A percentile compares a stretch with the other conserved stretches of the same genome.
Evolutionary conservation across 2,888 invertebrate genomes (phyloP).

Genomic region (Acutogordius australiensis): DNA sequence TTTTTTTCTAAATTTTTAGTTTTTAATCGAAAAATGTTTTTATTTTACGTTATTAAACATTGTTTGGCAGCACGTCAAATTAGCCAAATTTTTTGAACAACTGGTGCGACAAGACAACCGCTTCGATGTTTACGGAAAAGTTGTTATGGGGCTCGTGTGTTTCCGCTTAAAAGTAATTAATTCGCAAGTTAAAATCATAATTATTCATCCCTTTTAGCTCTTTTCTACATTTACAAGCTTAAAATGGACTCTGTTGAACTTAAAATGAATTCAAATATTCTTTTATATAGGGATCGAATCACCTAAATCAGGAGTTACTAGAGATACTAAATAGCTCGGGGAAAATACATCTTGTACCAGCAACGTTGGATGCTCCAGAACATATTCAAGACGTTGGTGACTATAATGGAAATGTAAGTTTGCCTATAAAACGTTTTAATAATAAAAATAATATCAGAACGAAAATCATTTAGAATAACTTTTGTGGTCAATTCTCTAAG

Average conservation of each 20-base stretch:
- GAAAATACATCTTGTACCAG: conserved; percentile 3
- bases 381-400: no score
- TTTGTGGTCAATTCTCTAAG: no score
- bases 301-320: background rate
- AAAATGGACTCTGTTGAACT: background rate
- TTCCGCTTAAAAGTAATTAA: conserved; percentile 44
- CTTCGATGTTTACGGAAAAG: conserved; percentile 21
- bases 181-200: background rate
- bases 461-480: no score
- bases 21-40: no score
- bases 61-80: conserved; percentile 21
- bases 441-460: no score
- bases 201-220: no score
- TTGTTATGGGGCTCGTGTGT: conserved; percentile 21
- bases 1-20: conserved; percentile 6
- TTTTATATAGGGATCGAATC: background rate
- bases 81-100: conserved; percentile 21
- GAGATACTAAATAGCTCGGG: background rate
- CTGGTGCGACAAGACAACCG: conserved; percentile 18
- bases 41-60: no score
- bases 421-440: no score
- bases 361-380: no score
- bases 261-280: background rate
- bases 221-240: no score
- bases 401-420: no score